A percentile compares a stretch with the other conserved stretches of the same genome.
Evolutionary conservation across 2,113 vertebrate genomes (phyloP).

Genomic region (Epinephelus lanceolatus): DNA sequence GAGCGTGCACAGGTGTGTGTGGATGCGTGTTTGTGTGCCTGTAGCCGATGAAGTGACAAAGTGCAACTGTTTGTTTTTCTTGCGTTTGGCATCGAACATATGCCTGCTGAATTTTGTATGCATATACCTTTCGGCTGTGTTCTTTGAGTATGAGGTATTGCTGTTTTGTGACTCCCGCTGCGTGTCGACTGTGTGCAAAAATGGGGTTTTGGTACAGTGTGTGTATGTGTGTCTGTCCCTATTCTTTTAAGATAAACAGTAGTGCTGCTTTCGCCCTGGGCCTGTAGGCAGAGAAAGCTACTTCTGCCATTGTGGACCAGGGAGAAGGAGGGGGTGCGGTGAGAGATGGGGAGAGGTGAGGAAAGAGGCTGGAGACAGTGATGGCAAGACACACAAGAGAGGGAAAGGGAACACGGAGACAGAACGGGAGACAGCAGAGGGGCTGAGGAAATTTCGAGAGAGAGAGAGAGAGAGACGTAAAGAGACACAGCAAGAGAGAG

Average conservation of each 20-base stretch:
- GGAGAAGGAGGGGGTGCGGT: neutral
- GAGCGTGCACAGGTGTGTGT: slow-evolving; percentile 90
- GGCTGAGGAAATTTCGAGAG: slow-evolving; percentile 27
- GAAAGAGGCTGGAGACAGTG: slow-evolving; percentile 23
- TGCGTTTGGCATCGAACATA: slow-evolving; percentile 51
- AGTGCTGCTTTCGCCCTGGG: slow-evolving; percentile 56
- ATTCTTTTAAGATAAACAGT: slow-evolving; percentile 62
- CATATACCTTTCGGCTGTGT: slow-evolving; percentile 60
- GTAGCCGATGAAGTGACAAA: slow-evolving; percentile 70
- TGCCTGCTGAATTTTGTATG: slow-evolving; percentile 65
- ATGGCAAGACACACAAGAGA: slow-evolving; percentile 30
- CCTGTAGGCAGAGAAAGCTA: slow-evolving; percentile 61
- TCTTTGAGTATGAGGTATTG: slow-evolving; percentile 51
- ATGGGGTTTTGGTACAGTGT: neutral
- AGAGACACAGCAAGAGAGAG: slow-evolving; percentile 44
- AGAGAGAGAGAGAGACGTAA: slow-evolving; percentile 15
- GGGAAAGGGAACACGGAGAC: slow-evolving; percentile 34
- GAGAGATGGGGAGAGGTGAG: slow-evolving; percentile 22
- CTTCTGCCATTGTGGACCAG: slow-evolving; percentile 40
- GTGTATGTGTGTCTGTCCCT: slow-evolving; percentile 13
- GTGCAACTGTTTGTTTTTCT: slow-evolving; percentile 53
- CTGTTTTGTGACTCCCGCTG: slow-evolving; percentile 30
- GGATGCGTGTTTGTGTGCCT: slow-evolving; percentile 4
- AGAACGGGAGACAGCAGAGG: slow-evolving; percentile 32
- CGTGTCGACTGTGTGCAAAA: slow-evolving; percentile 15